Base-by-base conservation (phyloP, 2,113 vertebrate species). In the Rhinogobius similis region DNA sequence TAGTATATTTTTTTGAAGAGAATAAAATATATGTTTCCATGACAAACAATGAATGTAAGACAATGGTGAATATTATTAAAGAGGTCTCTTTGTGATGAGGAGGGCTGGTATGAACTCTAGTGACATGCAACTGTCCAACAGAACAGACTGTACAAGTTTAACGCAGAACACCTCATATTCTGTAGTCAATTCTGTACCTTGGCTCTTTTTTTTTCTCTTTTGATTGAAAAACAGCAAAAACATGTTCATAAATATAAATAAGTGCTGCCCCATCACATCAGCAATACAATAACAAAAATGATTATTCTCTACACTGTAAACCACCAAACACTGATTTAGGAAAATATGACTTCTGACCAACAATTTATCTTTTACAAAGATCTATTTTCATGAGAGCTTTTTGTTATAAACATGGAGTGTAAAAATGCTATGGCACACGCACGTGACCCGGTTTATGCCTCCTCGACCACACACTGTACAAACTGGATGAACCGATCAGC, bases 121-220 rank as follows among this genome's bases (percentile, higher is more conserved):
- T 61, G 58, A 61, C 58, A 61, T 61, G 58, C 58, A 61, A 61
- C 58, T 61, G 29, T 56, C 24, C 53, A 27, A 56, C 5, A 56
- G 24, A 24, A 27, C 58, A 61, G 20, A 61, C 26, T 59, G 56
- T 59, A 59, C 58, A 38, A 32, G 5, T 27, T 56, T 1, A 61
- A 61, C 20, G 2, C 29, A 59, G 27, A 20, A 20, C 16, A 1
- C 9, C 29, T 36, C 20, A 36, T 3, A 36, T 36, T 26, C 39
- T 26, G 13, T 56, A 16, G 11, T 32, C 20, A 2, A 38, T 36
- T 61, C 58, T 61, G 29, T 61, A 61, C 58, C 38, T 61, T 61
- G 58, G 58, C 29, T 20, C 1, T 61, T 61, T 32, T 36, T 36
- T 32, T 10, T 16, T 61, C 32, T 36, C 8, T 38, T 11, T 20